Evolutionary conservation across 1,140 invertebrate species (phyloP).

Genomic region (Pseudomyrmex cubaensis): DNA sequence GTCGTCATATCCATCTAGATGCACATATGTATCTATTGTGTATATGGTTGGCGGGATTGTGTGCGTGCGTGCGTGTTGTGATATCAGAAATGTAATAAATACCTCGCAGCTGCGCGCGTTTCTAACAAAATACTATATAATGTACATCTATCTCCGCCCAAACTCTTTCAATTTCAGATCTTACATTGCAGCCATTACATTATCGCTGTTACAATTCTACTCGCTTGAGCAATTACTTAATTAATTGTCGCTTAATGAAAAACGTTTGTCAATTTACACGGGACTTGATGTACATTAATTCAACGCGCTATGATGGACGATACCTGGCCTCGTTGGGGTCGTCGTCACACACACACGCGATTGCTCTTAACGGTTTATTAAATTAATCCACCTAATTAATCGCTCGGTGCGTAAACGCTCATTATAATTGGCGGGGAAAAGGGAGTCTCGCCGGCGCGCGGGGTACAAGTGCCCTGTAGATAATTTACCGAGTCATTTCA

Average conservation of each 20-base stretch:
- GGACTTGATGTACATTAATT: constrained; percentile 26
- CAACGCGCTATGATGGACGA: constrained; percentile 1
- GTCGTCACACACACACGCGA: not conserved
- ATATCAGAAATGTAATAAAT: not conserved
- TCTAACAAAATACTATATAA: no score
- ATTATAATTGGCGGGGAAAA: constrained; percentile 35
- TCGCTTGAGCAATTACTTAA: not conserved
- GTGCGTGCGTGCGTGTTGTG: no score
- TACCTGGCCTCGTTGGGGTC: not conserved
- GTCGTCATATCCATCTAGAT: constrained; percentile 33
- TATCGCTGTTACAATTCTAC: not conserved
- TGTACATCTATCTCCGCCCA: no score
- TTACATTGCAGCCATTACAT: not conserved
- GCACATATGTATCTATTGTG: not conserved
- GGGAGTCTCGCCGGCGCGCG: constrained; percentile 14
- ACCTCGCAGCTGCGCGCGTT: no score
- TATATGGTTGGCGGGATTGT: not conserved
- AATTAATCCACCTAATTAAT: constrained; percentile 63
- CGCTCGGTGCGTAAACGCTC: not conserved
- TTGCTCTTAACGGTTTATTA: constrained; percentile 40
- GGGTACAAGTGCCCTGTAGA: not conserved
- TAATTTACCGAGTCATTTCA: constrained; percentile 55
- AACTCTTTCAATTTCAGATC: not conserved
- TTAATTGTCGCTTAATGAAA: not conserved
- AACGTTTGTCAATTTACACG: constrained; percentile 15